Percentiles rank a stretch among this genome's conserved stretches.
phyloP scores from a whole-genome alignment of 2,797 vertebrate genomes.

The Coregonus ussuriensis region DNA sequence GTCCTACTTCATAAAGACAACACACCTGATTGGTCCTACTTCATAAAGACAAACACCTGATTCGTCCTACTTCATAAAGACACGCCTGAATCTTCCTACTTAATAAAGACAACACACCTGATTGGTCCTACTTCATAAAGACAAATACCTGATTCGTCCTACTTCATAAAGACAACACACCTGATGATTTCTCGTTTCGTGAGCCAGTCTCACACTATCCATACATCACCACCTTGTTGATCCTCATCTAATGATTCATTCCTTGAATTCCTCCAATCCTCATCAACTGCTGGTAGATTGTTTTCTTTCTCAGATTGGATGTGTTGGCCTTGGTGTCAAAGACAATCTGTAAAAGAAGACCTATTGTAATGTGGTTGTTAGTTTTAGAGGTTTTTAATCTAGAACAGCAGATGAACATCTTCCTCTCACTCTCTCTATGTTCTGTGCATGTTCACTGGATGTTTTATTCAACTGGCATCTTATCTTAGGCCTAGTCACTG shows the following conservation, averaged over 20 bases:
- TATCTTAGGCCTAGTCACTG: neutral
- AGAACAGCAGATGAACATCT: neutral
- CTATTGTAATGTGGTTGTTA: neutral
- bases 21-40: too few species aligned
- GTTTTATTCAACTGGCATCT: neutral
- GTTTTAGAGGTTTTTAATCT: too few species aligned
- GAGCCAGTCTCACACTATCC: neutral
- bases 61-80: too few species aligned
- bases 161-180: neutral
- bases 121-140: too few species aligned
- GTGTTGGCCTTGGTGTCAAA: neutral
- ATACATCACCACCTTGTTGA: neutral
- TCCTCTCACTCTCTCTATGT: neutral
- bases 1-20: too few species aligned
- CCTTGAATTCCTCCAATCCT: neutral
- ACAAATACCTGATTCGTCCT: rapidly evolving
- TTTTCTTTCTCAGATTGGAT: neutral
- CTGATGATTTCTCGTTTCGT: neutral
- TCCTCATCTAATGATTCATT: neutral
- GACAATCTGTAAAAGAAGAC: neutral
- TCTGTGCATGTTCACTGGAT: neutral
- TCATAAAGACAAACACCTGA: too few species aligned
- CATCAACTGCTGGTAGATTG: neutral
- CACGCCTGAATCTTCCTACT: too few species aligned
- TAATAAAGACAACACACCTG: too few species aligned